Conservation (phyloP, 1,140 invertebrate species). For the Globodera rostochiensis region DNA sequence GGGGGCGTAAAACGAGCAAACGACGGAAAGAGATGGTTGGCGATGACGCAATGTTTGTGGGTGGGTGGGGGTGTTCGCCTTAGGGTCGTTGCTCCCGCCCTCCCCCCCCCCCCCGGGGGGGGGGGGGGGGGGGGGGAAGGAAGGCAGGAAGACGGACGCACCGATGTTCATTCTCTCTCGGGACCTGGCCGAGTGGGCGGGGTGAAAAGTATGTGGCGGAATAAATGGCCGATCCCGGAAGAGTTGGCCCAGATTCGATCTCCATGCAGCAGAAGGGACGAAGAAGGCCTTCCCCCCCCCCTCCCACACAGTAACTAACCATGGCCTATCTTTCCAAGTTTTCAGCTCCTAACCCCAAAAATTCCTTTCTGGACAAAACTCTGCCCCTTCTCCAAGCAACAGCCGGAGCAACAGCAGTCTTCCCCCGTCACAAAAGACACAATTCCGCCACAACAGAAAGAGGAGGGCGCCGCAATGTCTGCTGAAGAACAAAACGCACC, state of each 20-base stretch:
- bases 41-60: background rate
- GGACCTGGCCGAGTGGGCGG: background rate
- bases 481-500: constrained; percentile 25
- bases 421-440: background rate
- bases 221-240: background rate
- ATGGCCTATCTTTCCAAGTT: background rate
- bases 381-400: constrained; percentile 12
- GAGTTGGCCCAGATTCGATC: background rate
- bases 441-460: constrained; percentile 8
- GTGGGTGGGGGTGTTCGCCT: background rate
- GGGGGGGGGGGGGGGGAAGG: too few species aligned
- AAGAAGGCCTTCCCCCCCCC: background rate
- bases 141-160: background rate
- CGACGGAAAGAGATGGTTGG: too few species aligned
- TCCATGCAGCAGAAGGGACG: background rate
- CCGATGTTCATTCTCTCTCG: background rate
- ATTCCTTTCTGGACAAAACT: constrained; percentile 14
- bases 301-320: too few species aligned
- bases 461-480: constrained; percentile 20
- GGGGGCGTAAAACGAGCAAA: background rate
- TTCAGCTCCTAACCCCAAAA: background rate
- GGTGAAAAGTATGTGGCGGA: background rate
- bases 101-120: too few species aligned
- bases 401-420: constrained; percentile 1
- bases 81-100: too few species aligned